Percentiles rank a stretch among this genome's conserved stretches.
Evolutionary conservation across 2,113 vertebrate species (phyloP).

Genomic region (Barbus barbus): DNA sequence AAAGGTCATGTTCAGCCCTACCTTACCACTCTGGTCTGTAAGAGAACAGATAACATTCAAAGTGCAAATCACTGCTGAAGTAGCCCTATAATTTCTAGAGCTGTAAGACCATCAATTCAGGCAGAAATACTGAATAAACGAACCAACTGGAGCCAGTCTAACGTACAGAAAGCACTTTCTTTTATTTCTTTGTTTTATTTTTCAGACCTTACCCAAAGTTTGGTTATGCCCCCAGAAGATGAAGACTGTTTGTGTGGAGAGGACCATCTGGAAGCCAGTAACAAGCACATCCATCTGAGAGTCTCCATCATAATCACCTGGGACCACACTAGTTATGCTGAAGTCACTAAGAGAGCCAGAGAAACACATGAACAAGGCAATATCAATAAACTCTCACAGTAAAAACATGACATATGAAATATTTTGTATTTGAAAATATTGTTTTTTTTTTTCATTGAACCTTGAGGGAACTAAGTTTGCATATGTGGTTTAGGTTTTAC

Average conservation of each 20-base stretch:
- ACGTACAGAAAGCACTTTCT: no score
- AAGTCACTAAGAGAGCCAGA: constrained; percentile 59
- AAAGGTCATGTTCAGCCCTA: constrained; percentile 83
- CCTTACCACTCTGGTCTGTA: constrained; percentile 77
- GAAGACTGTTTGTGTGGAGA: constrained; percentile 56
- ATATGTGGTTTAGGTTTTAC: no score
- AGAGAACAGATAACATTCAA: constrained; percentile 15
- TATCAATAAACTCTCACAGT: neutral
- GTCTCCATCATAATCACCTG: constrained; percentile 96
- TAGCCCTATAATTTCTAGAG: neutral
- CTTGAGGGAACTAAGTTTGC: no score
- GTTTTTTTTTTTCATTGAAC: no score
- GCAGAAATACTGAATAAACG: no score
- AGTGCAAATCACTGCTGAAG: neutral
- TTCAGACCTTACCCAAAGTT: constrained; percentile 81
- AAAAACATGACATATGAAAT: no score
- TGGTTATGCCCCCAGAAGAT: constrained; percentile 95
- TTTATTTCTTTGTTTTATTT: neutral
- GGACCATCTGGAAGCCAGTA: constrained; percentile 69
- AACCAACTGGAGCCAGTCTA: no score
- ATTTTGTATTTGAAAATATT: no score
- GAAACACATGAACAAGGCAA: neutral
- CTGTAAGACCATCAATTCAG: neutral
- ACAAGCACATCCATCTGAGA: constrained; percentile 98
- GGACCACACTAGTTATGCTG: constrained; percentile 88